Conservation (phyloP, 2,888 invertebrate genomes). For the Polyommatus icarus region DNA sequence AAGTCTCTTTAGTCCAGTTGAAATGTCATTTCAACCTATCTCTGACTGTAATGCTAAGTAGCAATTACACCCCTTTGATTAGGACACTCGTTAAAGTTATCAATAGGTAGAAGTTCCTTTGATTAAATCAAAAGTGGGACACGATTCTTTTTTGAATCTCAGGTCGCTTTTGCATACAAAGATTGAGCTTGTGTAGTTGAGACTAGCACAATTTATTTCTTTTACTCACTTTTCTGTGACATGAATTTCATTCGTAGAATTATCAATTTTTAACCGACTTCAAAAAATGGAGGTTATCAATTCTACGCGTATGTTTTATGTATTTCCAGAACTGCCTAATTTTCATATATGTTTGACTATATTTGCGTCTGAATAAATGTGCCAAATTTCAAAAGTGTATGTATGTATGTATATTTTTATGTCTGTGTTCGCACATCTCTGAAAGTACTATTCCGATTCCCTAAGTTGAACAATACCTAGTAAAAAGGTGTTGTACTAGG, state of each 20-base stretch:
- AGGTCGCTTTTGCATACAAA: not conserved
- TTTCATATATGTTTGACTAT: too few species aligned
- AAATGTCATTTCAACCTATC: not conserved
- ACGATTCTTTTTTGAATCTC: slow-evolving; percentile 10
- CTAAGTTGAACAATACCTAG: too few species aligned
- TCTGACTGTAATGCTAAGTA: not conserved
- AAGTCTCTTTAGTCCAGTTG: not conserved
- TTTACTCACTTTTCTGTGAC: not conserved
- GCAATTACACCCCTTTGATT: not conserved
- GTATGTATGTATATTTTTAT: too few species aligned
- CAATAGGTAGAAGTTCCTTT: slow-evolving; percentile 12
- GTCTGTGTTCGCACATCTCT: too few species aligned
- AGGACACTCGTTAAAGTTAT: not conserved
- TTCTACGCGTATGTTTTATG: too few species aligned
- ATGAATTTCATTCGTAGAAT: not conserved
- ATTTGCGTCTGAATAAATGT: too few species aligned
- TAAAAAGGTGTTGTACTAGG: too few species aligned
- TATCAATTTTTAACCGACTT: too few species aligned
- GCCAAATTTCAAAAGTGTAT: too few species aligned
- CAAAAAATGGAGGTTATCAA: too few species aligned
- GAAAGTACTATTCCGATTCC: too few species aligned
- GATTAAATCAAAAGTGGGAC: slow-evolving; percentile 7
- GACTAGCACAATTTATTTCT: not conserved
- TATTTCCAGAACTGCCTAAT: too few species aligned
- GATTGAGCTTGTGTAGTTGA: not conserved